Evolutionary conservation across 2,888 invertebrate genomes (phyloP), one percentile per base, ranked within the genome.

Genomic region (Seladonia tumulorum): DNA sequence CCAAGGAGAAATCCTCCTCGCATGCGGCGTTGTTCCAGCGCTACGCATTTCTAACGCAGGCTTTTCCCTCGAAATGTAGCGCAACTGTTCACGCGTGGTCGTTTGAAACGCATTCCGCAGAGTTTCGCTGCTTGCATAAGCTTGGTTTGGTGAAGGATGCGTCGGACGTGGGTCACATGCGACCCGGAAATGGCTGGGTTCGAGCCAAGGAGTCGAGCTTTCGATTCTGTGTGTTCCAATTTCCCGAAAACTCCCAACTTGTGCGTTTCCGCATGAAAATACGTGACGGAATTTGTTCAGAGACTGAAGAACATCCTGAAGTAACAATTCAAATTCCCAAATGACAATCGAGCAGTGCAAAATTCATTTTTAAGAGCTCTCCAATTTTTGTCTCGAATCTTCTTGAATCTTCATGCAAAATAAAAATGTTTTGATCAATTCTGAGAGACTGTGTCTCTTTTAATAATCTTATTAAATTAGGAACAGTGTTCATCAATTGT

Each of bases 1-100:
- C 49, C 35, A n/a, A 25, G 66, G 42, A 35, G 74, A 75, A 81
- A 82, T 74, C 81, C 80, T 70, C 75, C 74, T 82, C 47, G n/a
- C 5, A 29, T 47, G 35, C 5, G 16, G 18, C 47, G 47, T 29
- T 66, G 29, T 74, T n/a, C 71, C 35, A 60, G 14, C 53, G 68
- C 42, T n/a, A 42, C 49, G 57, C 68, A 77, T 68, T 49, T 77
- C 76, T 25, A 68, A 68, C 29, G 49, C 39, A 77, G 49, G 68
- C 47, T 68, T 76, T 76, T 77, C 39, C 73, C 45, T 73, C 18
- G 60, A 71, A 73, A 68, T 35, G 45, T 57, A 39, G n/a, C 53
- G 74, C 63, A 47, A 16, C n/a, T 35, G 68, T 39, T 76, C 45
- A 25, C 60, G 60, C 45, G 35, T 22, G 16, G 53, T 29, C 25